Conservation (phyloP, 2,888 invertebrate genomes). For the Pseudococcus viburni region DNA sequence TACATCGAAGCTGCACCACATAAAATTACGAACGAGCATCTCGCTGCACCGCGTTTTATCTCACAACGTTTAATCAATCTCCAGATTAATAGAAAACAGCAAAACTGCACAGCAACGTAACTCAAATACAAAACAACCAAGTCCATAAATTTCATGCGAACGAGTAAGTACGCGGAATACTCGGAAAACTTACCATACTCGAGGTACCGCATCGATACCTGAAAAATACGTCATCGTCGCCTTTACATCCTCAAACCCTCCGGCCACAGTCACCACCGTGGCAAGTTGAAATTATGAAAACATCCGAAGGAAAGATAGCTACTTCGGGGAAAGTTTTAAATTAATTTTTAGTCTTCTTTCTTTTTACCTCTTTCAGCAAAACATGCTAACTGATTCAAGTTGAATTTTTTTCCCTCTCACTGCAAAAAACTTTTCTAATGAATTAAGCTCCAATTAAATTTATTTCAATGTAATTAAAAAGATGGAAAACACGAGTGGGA, state of each 20-base stretch:
- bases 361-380: constrained; percentile 46
- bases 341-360: constrained; percentile 47
- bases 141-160: constrained; percentile 29
- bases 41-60: neutral
- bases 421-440: constrained; percentile 53
- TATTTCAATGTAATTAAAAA: constrained; percentile 58
- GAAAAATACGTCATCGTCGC: neutral
- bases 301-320: constrained; percentile 27
- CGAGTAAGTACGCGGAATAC: neutral
- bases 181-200: neutral
- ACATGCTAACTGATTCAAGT: constrained; percentile 52
- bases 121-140: constrained; percentile 29
- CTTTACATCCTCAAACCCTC: neutral
- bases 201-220: neutral
- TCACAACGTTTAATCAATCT: constrained; percentile 18
- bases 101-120: neutral
- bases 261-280: neutral
- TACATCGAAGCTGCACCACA: neutral
- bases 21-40: constrained; percentile 15
- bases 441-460: constrained; percentile 59
- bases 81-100: constrained; percentile 27
- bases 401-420: constrained; percentile 48
- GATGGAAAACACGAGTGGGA: constrained; percentile 54
- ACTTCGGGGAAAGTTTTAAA: constrained; percentile 51
- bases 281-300: constrained; percentile 35